These are phyloP conservation scores for Galagoides demidoff DNA, from an alignment of 2,797 vertebrate species.

Conservation along the genomic window DNA sequence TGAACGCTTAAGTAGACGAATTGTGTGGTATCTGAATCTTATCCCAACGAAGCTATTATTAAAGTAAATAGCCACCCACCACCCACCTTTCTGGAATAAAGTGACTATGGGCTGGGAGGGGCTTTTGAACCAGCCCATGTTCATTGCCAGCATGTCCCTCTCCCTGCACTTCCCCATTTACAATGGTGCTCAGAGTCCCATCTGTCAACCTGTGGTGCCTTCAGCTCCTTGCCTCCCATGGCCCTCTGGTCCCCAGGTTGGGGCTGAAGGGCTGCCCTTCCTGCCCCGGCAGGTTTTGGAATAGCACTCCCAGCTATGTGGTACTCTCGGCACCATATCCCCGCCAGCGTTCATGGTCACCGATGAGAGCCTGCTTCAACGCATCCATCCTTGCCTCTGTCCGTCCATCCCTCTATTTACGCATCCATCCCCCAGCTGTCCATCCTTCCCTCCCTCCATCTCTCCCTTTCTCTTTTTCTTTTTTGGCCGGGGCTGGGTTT, in stretches of 20 bases:
- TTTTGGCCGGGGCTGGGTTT: too few relatives aligned
- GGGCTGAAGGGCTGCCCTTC: accelerated
- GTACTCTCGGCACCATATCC: neutral
- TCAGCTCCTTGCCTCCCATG: neutral
- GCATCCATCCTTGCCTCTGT: too few relatives aligned
- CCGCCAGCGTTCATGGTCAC: too few relatives aligned
- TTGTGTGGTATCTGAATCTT: neutral
- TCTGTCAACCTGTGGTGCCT: neutral
- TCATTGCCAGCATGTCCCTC: neutral
- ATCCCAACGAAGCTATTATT: neutral
- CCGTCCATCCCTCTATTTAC: neutral
- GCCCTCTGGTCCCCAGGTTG: too few relatives aligned
- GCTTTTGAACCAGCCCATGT: accelerated
- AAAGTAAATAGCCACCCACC: too few relatives aligned
- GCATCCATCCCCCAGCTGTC: neutral
- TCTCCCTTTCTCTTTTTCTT: too few relatives aligned
- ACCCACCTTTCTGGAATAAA: neutral
- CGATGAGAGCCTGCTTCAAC: neutral
- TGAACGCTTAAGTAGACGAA: neutral
- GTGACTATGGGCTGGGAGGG: accelerated
- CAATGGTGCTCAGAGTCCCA: accelerated
- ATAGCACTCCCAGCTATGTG: too few relatives aligned
- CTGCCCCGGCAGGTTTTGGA: too few relatives aligned
- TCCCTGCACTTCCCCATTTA: accelerated
- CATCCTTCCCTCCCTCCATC: too few relatives aligned